Percentiles rank a stretch among this genome's conserved stretches.
Evolutionary conservation across 1,140 invertebrate genomes (phyloP).

Genomic region (Tenebrio molitor): DNA sequence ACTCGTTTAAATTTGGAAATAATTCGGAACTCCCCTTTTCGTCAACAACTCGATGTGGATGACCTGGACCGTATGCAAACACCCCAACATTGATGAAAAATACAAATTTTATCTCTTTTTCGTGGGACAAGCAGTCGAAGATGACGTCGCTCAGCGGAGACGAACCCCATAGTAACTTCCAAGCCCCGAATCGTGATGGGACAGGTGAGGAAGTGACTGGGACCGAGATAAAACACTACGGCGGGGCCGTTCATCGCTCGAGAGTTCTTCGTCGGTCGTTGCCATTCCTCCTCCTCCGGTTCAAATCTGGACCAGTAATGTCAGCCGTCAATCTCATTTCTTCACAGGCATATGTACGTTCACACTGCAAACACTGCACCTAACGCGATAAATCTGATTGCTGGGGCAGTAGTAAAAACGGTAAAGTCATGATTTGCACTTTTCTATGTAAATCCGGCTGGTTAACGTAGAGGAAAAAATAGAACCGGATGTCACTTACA

Average conservation of each 20-base stretch:
- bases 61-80: no score
- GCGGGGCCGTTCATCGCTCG: conserved; percentile 58
- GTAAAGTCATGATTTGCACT: conserved; percentile 31
- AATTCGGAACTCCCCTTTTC: no score
- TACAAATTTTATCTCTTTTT: no score
- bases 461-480: neutral
- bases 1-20: neutral
- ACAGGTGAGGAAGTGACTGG: conserved; percentile 67
- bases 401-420: neutral
- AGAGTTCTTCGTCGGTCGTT: conserved; percentile 59
- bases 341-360: conserved; percentile 41
- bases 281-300: conserved; percentile 52
- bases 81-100: no score
- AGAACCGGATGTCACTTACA: neutral
- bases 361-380: conserved; percentile 37
- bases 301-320: conserved; percentile 41
- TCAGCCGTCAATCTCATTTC: conserved; percentile 45
- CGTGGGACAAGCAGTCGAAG: neutral
- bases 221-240: conserved; percentile 63
- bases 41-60: no score
- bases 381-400: conserved; percentile 23
- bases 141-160: neutral
- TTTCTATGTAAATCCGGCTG: conserved; percentile 22
- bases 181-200: conserved; percentile 66
- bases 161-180: conserved; percentile 66